Evolutionary conservation across 2,113 vertebrate genomes (phyloP), one percentile per base, ranked within the genome.

Genomic region (Egretta garzetta): DNA sequence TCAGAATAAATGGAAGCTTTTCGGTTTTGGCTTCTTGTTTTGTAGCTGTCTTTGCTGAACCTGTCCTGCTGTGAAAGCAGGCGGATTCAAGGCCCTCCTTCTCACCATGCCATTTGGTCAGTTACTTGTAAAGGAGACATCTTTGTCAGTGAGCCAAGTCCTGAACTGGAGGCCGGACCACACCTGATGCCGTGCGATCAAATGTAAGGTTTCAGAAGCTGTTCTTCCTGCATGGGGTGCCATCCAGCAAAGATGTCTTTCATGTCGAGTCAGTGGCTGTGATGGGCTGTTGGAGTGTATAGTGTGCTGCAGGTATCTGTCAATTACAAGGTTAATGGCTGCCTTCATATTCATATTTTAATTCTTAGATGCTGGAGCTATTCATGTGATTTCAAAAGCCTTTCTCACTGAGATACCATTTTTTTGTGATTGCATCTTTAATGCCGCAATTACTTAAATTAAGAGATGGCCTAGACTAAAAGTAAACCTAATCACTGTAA

Each of bases 91-190:
- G 99, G 99, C 63, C 98, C 99, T 71, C 99, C 99, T 8, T 99
- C 99, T 71, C 98, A 98, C 28, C 99, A 99, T 75, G 99, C 99
- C 97, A 98, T 99, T 97, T 99, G 99, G 99, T 99, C 99, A 0
- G 71, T 99, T 77, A 99, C 99, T 83, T 99, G 99, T 96, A 99
- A 99, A 98, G 99, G 99, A 58, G 99, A 99, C 98, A 95, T 99
- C 97, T 99, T 99, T 56, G 99, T 99, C 79, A 99, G 99, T 26
- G 99, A 99, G 95, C 99, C 99, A 22, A 98, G 97, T 35, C 96
- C 98, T 8, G 97, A 97, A 70, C 98, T 99, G 97, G 99, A 99
- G 97, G 98, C 98, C 2, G 84, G 96, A 5, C 97, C 98, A 26
- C 99, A 98, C 92, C 97, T 97, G 56, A 98, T 98, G 88, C 98